Evolutionary conservation across 2,113 vertebrate genomes (phyloP), one percentile per base, ranked within the genome.

Genomic region (Pluvianellus socialis): DNA sequence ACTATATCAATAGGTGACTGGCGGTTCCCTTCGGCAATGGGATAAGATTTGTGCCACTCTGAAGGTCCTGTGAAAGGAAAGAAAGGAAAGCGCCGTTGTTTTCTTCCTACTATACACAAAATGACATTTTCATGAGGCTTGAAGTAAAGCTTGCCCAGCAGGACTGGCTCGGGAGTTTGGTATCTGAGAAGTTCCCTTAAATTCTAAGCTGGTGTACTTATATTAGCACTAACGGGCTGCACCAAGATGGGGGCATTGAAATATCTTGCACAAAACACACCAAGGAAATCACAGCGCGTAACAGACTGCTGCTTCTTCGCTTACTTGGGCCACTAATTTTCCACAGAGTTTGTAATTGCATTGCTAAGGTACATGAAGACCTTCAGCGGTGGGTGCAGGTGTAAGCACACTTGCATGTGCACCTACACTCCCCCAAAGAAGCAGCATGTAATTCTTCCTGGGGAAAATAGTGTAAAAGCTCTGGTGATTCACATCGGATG

Each of bases 1-100:
- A 98, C 79, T 7, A 99, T 99, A 94, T 99, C 98, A 56, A 99
- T 99, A 50, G 99, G 99, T 68, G 99, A 99, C 82, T 99, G 99
- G 5, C 98, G 98, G 65, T 93, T 96, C 45, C 99, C 99, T 91
- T 98, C 86, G 50, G 99, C 99, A 50, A 99, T 97, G 6, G 99
- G 99, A 86, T 98, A 99, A 67, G 98, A 98, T 87, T 98, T 98
- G 97, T 99, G 97, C 99, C 99, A 99, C 45, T 98, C 97, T 1
- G 98, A 98, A 45, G 99, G 99, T 86, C 99, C 99, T 99, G 86
- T 72, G 73, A 70, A 68, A 71, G 50, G 42, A 88, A 45, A 20
- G 65, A 65, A 14, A 94, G 71, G 53, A 75, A 47, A 79, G 24
- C 62, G 84, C 4, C 9, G 2, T 96, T 88, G 94, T 40, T 94